Base-by-base conservation (phyloP, 1,140 invertebrate genomes). In the Gryllus bimaculatus region DNA sequence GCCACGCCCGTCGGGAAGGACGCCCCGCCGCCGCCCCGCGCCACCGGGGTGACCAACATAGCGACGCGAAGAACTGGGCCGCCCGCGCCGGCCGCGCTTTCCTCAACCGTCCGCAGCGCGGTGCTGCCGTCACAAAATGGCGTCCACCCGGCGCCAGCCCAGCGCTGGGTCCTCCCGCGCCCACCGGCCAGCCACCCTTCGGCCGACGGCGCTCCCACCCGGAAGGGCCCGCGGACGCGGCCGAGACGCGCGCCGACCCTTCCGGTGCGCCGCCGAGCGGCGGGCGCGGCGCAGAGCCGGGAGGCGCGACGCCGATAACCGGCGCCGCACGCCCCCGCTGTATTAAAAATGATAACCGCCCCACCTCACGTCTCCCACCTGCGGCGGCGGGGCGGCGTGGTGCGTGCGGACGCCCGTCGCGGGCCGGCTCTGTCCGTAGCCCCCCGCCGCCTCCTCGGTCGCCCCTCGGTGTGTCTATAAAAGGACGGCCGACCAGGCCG, bases 321-420 rank as follows among this genome's bases (percentile, higher is more conserved):
- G 26, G 5, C 26, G 26, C 26, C 26, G 26, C 26, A 39, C 26
- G 26, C 26, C 26, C 26, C 26, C 26, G 26, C 26, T 39, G 18
- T 66, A 66, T 66, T 66, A 66, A 66, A 66, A 13, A 66, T 66
- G 54, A 66, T 66, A 66, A 66, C 54, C 54, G 18, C 18, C 54
- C 18, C 54, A 39, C 26, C 26, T 39, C 54, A 7, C 10, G 54
- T 84, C 82, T 82, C 81, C 83, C 82, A 81, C 79, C 84, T 83
- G 81, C 80, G 73, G 83, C 83, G 83, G 82, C 79, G 82, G 26
- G 83, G 82, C 79, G 82, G 26, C 26, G 82, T n/a, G 78, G 54
- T 76, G 75, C 49, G 74, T 48, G 78, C 78, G 78, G 18, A 5
- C 26, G 26, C 26, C 26, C 26, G 18, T 66, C 54, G 54, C 10